Conservation (phyloP, 2,113 vertebrate species). For the Urocolius indicus region DNA sequence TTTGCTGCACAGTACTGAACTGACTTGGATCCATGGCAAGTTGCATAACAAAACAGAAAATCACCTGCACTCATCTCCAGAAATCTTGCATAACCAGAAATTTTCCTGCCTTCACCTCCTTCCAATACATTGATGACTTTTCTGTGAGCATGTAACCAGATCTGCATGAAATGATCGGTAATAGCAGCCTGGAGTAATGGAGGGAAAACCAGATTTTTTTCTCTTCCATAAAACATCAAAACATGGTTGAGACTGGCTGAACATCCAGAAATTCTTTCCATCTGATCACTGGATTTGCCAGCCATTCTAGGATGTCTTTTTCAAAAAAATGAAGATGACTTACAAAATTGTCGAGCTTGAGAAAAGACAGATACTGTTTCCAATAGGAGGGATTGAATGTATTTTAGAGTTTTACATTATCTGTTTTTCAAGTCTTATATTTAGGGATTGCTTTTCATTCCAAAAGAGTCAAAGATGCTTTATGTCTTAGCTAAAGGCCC, state of each 20-base stretch:
- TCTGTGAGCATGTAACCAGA: not conserved
- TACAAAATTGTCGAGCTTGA: constrained; percentile 15
- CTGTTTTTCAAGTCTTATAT: not conserved
- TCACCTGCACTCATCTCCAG: not conserved
- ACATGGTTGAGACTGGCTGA: constrained; percentile 52
- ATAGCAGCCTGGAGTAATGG: not conserved
- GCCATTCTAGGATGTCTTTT: constrained; percentile 34
- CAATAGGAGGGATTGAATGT: not conserved
- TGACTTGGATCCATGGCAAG: not conserved
- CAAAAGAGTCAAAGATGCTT: not conserved
- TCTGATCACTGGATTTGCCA: constrained; percentile 7
- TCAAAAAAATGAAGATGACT: constrained; percentile 17
- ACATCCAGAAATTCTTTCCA: constrained; percentile 68
- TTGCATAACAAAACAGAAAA: not conserved
- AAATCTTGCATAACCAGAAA: not conserved
- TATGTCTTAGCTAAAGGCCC: not conserved
- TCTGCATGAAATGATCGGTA: not conserved
- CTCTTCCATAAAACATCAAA: constrained; percentile 34
- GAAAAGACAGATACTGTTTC: constrained; percentile 5
- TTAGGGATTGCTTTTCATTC: not conserved
- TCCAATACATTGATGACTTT: constrained; percentile 27
- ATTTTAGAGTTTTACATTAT: constrained; percentile 29
- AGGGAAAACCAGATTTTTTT: constrained; percentile 21
- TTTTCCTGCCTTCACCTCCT: not conserved
- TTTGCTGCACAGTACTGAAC: not conserved